Percentiles rank a stretch among this genome's conserved stretches.
These are phyloP conservation scores for Canis aureus DNA, from an alignment of 2,113 vertebrate species.

Conservation along the genomic window DNA sequence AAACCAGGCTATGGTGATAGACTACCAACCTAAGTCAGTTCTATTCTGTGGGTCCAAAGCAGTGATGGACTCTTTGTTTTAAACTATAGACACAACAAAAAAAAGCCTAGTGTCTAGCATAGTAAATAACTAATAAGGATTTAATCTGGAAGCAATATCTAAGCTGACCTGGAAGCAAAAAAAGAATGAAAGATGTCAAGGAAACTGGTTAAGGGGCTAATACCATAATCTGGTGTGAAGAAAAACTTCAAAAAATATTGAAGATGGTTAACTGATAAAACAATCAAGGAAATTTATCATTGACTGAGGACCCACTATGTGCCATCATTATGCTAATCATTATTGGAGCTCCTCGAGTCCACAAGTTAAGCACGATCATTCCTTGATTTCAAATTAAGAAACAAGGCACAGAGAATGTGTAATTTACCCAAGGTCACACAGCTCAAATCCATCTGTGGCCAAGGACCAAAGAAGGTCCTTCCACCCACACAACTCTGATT, in stretches of 20 bases:
- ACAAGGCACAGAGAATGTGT: not conserved
- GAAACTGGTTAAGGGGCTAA: slow-evolving; percentile 27
- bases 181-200: not conserved
- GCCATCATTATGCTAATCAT: not conserved
- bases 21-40: not conserved
- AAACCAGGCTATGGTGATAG: not conserved
- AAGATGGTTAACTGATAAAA: not conserved
- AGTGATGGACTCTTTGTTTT: not conserved
- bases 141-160: slow-evolving; percentile 47
- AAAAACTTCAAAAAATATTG: not conserved
- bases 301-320: not conserved
- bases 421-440: not conserved
- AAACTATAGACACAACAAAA: slow-evolving; percentile 44
- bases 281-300: not conserved
- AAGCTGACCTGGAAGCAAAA: slow-evolving; percentile 43
- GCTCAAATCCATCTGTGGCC: not conserved
- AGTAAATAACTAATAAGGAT: slow-evolving; percentile 51
- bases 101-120: not conserved
- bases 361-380: not conserved
- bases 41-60: not conserved
- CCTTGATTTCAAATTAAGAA: not conserved
- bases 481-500: not conserved
- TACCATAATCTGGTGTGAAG: not conserved
- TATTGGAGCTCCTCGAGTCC: slow-evolving; percentile 7
- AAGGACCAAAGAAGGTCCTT: not conserved